These are phyloP conservation scores for Esox niger DNA, from an alignment of 2,113 vertebrate genomes.

Conservation along the genomic window DNA sequence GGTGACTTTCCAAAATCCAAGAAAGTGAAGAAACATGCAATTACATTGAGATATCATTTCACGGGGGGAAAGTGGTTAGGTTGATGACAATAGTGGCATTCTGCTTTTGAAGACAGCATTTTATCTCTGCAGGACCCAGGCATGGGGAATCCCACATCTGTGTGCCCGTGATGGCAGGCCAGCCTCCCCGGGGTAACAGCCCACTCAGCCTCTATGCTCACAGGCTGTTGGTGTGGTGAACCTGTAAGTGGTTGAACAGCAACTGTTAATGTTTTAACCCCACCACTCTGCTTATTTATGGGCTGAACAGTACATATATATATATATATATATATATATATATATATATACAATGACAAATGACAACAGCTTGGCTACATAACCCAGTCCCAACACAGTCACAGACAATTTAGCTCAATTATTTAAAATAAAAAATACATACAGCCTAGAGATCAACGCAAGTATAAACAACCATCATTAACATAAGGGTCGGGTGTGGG, in stretches of 20 bases:
- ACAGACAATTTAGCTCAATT: no score
- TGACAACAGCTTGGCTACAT: no score
- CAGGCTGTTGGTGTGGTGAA: conserved; percentile 22
- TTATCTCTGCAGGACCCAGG: conserved; percentile 3
- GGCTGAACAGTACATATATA: no score
- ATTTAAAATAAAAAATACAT: no score
- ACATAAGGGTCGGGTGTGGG: no score
- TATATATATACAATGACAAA: no score
- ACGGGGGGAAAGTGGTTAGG: not conserved
- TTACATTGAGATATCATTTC: not conserved
- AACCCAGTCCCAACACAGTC: no score
- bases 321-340: no score
- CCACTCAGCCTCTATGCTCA: conserved; percentile 2
- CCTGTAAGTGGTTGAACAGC: conserved; percentile 31
- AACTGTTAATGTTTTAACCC: not conserved
- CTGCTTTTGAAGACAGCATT: not conserved
- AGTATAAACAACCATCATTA: no score
- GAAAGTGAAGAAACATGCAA: not conserved
- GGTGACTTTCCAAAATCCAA: conserved; percentile 11
- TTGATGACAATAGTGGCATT: not conserved
- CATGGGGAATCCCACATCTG: conserved; percentile 28
- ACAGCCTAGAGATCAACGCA: no score
- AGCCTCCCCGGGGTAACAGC: conserved; percentile 24
- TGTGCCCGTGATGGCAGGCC: not conserved
- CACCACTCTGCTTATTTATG: no score